phyloP scores from a whole-genome alignment of 2,888 invertebrate species.

The Drepana falcataria region DNA sequence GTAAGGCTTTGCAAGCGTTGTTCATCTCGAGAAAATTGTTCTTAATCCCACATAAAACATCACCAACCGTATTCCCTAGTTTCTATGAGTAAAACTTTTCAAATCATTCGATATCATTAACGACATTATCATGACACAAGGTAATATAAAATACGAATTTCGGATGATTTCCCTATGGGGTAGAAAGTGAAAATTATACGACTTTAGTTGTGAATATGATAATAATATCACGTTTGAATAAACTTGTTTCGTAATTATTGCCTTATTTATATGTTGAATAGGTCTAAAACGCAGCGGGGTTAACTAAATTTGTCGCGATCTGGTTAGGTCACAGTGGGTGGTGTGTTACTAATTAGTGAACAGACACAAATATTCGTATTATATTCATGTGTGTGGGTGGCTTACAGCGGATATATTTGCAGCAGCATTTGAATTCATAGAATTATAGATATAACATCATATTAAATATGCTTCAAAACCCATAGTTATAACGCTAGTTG shows the following conservation, averaged over 20 bases:
- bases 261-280: slow-evolving; percentile 3
- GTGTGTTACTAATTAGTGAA: slow-evolving; percentile 34
- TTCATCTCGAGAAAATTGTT: too few species aligned
- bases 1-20: too few species aligned
- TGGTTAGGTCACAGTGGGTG: slow-evolving; percentile 38
- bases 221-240: neutral
- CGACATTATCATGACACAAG: neutral
- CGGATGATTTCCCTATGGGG: neutral
- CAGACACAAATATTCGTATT: slow-evolving; percentile 20
- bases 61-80: too few species aligned
- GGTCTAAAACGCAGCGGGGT: slow-evolving; percentile 31
- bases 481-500: neutral
- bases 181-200: neutral
- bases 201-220: neutral
- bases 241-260: neutral
- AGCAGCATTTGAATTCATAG: neutral
- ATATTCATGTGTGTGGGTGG: slow-evolving; percentile 12
- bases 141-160: neutral
- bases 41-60: too few species aligned
- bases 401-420: slow-evolving; percentile 6
- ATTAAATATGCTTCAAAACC: neutral
- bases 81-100: too few species aligned
- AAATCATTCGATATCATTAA: too few species aligned
- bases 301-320: slow-evolving; percentile 29
- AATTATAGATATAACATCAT: neutral